Evolutionary conservation across 2,797 vertebrate genomes (phyloP), one percentile per base, ranked within the genome.

Genomic region (Gila robusta): DNA sequence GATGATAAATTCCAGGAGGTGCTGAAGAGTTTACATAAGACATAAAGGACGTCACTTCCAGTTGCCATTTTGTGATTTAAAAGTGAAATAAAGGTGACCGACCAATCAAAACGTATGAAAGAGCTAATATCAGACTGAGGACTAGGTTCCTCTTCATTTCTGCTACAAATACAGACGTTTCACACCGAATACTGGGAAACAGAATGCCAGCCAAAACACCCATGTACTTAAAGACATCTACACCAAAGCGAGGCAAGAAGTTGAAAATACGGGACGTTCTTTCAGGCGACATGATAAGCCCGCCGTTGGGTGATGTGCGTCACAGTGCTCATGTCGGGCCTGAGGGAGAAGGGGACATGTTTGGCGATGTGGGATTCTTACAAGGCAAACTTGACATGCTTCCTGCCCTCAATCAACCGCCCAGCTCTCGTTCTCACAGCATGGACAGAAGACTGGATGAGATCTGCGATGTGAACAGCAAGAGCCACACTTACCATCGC

Each of bases 271-370:
- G 96, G 0, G 96, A 97, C 39, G 85, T 97, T 90, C 93, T 97
- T 9, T 97, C 96, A 0, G 93, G 96, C 0, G 95, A 97, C 71
- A 96, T 96, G 96, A 97, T 97, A 90, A 97, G 96, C 89, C 96
- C 96, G 0, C 96, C 96, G 0, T 90, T 97, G 82, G 96, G 96
- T 0, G 96, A 97, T 41, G 93, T 97, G 1, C 94, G 95, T 2
- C 96, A 97, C 94, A 96, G 96, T 0, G 96, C 96, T 16, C 96
- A 97, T 6, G 96, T 97, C 49, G 96, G 96, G 12, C 93, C 92
- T 0, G 94, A 95, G 0, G 96, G 96, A 0, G 90, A 95, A 76
- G 92, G 92, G 0, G 96, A 96, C 93, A 96, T 96, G 96, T 97
- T 97, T 4, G 96, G 96, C 5, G 96, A 97, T 12, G 94, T 97